These are phyloP conservation scores for Sorex fumeus DNA, from an alignment of 2,113 vertebrate species.

Conservation along the genomic window DNA sequence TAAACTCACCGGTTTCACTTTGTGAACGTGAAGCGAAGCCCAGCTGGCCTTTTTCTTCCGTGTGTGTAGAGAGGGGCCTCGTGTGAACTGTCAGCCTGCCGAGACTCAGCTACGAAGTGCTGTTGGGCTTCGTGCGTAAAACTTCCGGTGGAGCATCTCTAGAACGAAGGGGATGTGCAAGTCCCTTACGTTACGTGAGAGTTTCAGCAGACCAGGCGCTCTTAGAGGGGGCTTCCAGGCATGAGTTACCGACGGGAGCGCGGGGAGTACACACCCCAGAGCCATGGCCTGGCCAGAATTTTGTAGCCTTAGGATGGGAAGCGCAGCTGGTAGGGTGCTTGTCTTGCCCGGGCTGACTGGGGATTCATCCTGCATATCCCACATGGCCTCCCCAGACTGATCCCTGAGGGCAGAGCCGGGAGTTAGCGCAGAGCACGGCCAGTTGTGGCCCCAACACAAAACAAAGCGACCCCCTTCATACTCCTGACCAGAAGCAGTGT, in stretches of 20 bases:
- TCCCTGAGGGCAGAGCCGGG: too few relatives aligned
- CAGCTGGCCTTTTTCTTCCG: neutral
- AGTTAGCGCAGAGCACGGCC: too few relatives aligned
- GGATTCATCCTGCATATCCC: too few relatives aligned
- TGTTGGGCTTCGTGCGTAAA: neutral
- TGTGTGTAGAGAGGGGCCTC: neutral
- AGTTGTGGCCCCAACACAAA: too few relatives aligned
- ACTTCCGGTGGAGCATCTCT: neutral
- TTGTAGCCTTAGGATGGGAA: conserved; percentile 1
- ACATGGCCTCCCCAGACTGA: too few relatives aligned
- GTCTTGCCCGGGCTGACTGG: too few relatives aligned
- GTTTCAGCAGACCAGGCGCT: neutral
- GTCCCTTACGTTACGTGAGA: neutral
- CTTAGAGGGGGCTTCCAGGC: neutral
- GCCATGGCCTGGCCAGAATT: neutral
- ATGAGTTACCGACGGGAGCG: neutral
- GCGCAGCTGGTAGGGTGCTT: too few relatives aligned
- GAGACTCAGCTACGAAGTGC: neutral
- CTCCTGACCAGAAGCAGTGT: too few relatives aligned
- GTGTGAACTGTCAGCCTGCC: neutral
- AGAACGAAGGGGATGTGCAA: neutral
- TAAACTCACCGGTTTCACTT: neutral
- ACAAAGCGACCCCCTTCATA: too few relatives aligned
- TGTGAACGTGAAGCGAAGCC: neutral
- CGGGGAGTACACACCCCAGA: too few relatives aligned